phyloP scores from a whole-genome alignment of 2,888 invertebrate species.

The Leucoma salicis region DNA sequence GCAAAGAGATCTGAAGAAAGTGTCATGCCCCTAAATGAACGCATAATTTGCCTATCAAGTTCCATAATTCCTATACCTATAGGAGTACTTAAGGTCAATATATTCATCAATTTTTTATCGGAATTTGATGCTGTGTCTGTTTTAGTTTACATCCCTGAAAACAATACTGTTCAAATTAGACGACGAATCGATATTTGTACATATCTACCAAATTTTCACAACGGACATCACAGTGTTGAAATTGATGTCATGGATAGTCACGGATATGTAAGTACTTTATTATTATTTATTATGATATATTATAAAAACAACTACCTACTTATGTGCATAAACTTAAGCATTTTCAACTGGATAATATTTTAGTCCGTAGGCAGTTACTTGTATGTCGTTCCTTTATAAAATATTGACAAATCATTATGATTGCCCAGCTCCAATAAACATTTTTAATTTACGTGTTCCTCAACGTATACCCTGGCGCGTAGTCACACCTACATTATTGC shows the following conservation, averaged over 20 bases:
- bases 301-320: no score
- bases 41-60: conserved; percentile 19
- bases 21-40: not conserved
- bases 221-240: conserved; percentile 18
- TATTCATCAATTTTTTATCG: conserved; percentile 20
- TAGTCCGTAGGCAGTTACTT: no score
- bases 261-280: conserved; percentile 35
- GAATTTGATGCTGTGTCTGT: conserved; percentile 31
- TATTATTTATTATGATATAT: no score
- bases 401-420: no score
- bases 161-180: conserved; percentile 5
- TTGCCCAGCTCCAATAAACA: no score
- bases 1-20: not conserved
- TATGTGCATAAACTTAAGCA: no score
- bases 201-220: conserved; percentile 3
- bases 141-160: conserved; percentile 24
- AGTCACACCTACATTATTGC: no score
- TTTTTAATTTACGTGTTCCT: no score
- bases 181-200: not conserved
- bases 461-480: no score
- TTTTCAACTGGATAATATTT: no score
- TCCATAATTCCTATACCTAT: conserved; percentile 11
- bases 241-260: conserved; percentile 12
- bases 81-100: conserved; percentile 20
- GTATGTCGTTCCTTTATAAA: no score